phyloP scores from a whole-genome alignment of 2,888 invertebrate genomes.

The Lutraria lutraria region DNA sequence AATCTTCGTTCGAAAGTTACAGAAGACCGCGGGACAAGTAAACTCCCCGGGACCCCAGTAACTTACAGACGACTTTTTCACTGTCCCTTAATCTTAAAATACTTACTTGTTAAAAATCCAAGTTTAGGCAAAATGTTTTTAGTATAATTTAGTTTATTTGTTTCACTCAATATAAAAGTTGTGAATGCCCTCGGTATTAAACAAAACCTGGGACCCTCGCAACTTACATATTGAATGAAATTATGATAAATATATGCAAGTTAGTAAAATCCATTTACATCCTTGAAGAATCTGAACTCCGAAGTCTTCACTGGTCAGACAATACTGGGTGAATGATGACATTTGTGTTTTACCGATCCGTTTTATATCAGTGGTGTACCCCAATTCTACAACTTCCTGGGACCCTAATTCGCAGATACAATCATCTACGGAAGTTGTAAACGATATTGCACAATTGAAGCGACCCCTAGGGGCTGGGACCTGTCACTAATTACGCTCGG shows the following conservation, averaged over 20 bases:
- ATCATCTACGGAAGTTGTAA: conserved; percentile 43
- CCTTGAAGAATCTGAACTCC: neutral
- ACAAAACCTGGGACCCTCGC: conserved; percentile 49
- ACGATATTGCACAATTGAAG: conserved; percentile 34
- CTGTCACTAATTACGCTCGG: conserved; percentile 47
- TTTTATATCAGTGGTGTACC: neutral
- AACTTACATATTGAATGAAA: conserved; percentile 50
- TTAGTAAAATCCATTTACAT: neutral
- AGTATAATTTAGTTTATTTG: neutral
- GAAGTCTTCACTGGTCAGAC: neutral
- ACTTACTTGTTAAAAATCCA: neutral
- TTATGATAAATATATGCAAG: neutral
- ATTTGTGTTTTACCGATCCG: neutral
- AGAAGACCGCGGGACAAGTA: conserved; percentile 42
- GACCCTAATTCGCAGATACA: conserved; percentile 23
- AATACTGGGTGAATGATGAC: neutral
- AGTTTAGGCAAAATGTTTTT: neutral
- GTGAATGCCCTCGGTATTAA: conserved; percentile 40
- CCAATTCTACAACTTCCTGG: neutral
- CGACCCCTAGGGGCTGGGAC: conserved; percentile 8
- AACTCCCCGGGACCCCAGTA: conserved; percentile 53
- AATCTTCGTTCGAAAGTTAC: conserved; percentile 38
- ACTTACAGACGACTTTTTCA: conserved; percentile 47
- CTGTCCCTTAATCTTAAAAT: neutral
- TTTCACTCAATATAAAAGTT: conserved; percentile 36